phyloP scores from a whole-genome alignment of 2,888 invertebrate species.

The Melitaea athalia region DNA sequence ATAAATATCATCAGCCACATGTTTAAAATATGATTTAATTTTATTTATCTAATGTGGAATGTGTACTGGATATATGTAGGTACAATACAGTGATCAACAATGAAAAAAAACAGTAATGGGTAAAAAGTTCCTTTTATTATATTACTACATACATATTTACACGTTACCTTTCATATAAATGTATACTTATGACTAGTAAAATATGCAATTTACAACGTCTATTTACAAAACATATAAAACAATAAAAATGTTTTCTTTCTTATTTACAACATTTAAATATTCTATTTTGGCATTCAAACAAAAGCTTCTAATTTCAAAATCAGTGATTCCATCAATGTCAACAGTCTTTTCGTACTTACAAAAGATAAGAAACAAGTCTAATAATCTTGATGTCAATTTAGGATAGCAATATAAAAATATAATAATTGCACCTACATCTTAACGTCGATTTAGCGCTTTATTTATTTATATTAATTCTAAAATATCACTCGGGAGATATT shows the following conservation, averaged over 20 bases:
- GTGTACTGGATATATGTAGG: too few relatives aligned
- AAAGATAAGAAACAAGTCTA: slow-evolving; percentile 5
- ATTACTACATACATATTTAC: slow-evolving; percentile 56
- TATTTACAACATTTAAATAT: slow-evolving; percentile 29
- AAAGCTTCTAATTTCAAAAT: slow-evolving; percentile 23
- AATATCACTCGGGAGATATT: slow-evolving; percentile 27
- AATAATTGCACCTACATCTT: slow-evolving; percentile 33
- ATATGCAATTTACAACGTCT: slow-evolving; percentile 56
- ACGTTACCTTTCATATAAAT: slow-evolving; percentile 54
- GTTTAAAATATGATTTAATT: too few relatives aligned
- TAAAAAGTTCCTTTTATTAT: slow-evolving; percentile 47
- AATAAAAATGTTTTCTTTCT: slow-evolving; percentile 7
- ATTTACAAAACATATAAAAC: slow-evolving; percentile 34
- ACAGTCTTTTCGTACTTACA: slow-evolving; percentile 40
- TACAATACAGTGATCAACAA: too few relatives aligned
- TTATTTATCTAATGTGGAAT: too few relatives aligned
- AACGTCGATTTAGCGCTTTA: slow-evolving; percentile 16
- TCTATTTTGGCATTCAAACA: slow-evolving; percentile 23
- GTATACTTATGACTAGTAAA: slow-evolving; percentile 63
- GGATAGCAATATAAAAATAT: slow-evolving; percentile 29
- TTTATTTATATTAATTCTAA: slow-evolving; percentile 21
- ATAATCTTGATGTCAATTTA: not conserved
- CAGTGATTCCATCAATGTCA: slow-evolving; percentile 36
- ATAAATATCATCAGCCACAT: too few relatives aligned
- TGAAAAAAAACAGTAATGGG: slow-evolving; percentile 11